These are phyloP conservation scores for Malthinus flaveolus DNA, from an alignment of 2,888 invertebrate species.

Conservation along the genomic window DNA sequence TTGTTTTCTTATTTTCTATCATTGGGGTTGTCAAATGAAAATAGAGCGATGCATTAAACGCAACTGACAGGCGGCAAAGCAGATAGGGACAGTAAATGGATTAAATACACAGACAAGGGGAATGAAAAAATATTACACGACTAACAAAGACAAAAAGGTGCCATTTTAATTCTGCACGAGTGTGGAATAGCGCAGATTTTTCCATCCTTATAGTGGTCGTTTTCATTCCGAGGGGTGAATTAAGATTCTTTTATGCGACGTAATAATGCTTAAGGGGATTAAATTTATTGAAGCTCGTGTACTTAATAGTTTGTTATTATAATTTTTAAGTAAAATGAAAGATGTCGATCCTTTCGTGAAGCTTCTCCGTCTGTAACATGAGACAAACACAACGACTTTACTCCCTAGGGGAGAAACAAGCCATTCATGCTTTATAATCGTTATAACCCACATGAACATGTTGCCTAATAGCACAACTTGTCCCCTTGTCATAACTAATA, in stretches of 20 bases:
- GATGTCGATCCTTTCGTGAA: not conserved
- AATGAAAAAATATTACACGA: constrained; percentile 52
- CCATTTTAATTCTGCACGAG: constrained; percentile 44
- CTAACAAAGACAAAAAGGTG: constrained; percentile 50
- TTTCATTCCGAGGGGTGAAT: constrained; percentile 19
- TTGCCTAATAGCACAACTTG: constrained; percentile 43
- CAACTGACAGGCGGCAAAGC: constrained; percentile 44
- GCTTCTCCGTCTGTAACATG: constrained; percentile 1
- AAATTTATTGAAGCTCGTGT: not conserved
- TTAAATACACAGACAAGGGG: constrained; percentile 48
- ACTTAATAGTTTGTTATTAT: not conserved
- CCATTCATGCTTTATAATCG: constrained; percentile 40
- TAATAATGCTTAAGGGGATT: constrained; percentile 9
- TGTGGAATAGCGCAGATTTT: constrained; percentile 32
- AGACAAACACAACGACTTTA: constrained; percentile 15
- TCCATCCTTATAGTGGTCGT: constrained; percentile 11
- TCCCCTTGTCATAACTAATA: constrained; percentile 40
- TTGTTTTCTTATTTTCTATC: constrained; percentile 21
- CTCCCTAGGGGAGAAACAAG: constrained; percentile 22
- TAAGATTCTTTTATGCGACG: constrained; percentile 16
- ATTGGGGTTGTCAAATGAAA: constrained; percentile 43
- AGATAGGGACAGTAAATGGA: constrained; percentile 47
- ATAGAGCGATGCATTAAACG: constrained; percentile 50
- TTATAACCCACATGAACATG: constrained; percentile 45
- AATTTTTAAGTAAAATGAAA: not conserved